Evolutionary conservation across 1,140 invertebrate species (phyloP).

Genomic region (Euborellia annulipes): DNA sequence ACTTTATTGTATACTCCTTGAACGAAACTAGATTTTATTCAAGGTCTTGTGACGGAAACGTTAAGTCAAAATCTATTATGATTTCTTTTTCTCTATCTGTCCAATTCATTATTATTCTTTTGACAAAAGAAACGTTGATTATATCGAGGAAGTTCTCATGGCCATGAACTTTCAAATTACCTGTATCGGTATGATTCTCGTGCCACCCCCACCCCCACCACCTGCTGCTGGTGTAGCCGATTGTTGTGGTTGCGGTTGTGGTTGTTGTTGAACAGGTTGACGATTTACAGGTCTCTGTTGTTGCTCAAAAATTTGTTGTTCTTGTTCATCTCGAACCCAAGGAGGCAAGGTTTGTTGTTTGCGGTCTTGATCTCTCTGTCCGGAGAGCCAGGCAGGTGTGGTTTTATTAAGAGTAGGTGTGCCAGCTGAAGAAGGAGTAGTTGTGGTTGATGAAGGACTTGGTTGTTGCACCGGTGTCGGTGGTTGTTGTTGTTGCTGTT

Average conservation of each 20-base stretch:
- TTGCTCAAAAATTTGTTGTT: constrained; percentile 3
- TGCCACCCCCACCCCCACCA: constrained; percentile 14
- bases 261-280: constrained; percentile 1
- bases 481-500: neutral
- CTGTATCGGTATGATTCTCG: constrained; percentile 19
- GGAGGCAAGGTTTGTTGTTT: constrained; percentile 6
- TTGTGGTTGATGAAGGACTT: constrained; percentile 1
- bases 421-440: constrained; percentile 1
- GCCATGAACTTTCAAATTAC: too few relatives aligned
- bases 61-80: too few relatives aligned
- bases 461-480: constrained; percentile 3
- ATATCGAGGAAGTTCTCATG: too few relatives aligned
- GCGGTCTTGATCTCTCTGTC: neutral
- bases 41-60: too few relatives aligned
- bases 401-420: neutral
- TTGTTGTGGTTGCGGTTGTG: constrained; percentile 9
- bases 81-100: too few relatives aligned
- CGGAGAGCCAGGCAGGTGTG: constrained; percentile 1
- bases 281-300: neutral
- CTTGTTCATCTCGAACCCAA: constrained; percentile 8
- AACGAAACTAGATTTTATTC: too few relatives aligned
- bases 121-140: too few relatives aligned
- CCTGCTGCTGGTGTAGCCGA: constrained; percentile 2
- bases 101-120: too few relatives aligned
- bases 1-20: too few relatives aligned